These are phyloP conservation scores for Hemicentrotus pulcherrimus DNA, from an alignment of 35 echinoderm and acorn worm species.

Conservation along the genomic window DNA sequence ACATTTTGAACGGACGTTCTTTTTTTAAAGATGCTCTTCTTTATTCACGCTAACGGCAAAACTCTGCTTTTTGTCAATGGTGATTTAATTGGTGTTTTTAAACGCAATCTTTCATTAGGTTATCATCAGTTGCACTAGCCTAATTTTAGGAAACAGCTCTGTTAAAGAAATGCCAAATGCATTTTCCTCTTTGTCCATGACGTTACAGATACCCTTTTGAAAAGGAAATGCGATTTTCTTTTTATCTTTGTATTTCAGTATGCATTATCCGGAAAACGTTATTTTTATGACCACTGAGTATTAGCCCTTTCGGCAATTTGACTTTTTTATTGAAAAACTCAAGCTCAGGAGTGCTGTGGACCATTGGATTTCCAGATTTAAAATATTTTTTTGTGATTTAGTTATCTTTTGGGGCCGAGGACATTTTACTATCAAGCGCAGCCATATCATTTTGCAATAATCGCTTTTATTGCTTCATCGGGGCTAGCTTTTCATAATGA, in stretches of 20 bases:
- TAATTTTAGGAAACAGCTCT: neutral
- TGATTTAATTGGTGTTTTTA: no score
- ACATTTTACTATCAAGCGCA: neutral
- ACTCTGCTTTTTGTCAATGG: no score
- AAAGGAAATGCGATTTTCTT: neutral
- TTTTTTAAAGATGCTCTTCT: no score
- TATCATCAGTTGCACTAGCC: neutral
- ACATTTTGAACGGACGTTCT: no score
- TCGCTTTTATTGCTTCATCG: neutral
- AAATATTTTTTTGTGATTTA: slow-evolving; percentile 7
- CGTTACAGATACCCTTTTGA: neutral
- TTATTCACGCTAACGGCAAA: no score
- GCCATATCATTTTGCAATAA: neutral
- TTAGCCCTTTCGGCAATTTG: neutral
- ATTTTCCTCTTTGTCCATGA: neutral
- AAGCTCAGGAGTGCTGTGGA: neutral
- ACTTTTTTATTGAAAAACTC: neutral
- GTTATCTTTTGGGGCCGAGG: neutral
- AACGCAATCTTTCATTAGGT: no score
- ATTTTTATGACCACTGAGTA: neutral
- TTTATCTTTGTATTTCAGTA: neutral
- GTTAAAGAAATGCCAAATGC: neutral
- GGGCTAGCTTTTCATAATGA: neutral
- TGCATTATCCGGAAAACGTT: neutral
- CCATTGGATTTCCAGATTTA: neutral